A percentile compares a stretch with the other conserved stretches of the same genome.
These are phyloP conservation scores for Sebastiscus tertius DNA, from an alignment of 2,797 vertebrate genomes.

Conservation along the genomic window DNA sequence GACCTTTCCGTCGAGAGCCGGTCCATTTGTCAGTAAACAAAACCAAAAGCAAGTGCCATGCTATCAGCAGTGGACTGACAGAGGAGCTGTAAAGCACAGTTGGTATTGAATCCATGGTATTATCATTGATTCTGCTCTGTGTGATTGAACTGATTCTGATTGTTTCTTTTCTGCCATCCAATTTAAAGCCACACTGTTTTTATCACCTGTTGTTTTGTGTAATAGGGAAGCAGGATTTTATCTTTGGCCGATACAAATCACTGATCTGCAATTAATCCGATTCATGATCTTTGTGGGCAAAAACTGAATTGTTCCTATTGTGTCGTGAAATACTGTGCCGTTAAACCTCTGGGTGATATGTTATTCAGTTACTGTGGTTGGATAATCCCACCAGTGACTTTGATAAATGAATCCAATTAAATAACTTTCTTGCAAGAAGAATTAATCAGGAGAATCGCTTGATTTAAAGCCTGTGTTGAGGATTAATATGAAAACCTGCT, in stretches of 20 bases:
- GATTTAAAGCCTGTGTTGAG: background rate
- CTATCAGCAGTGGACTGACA: background rate
- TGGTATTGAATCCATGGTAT: background rate
- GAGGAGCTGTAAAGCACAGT: background rate
- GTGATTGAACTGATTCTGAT: background rate
- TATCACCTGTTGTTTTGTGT: background rate
- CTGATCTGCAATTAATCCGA: slow-evolving; percentile 29
- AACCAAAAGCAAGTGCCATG: slow-evolving; percentile 3
- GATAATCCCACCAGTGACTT: slow-evolving; percentile 32
- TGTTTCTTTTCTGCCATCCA: background rate
- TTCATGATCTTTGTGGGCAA: slow-evolving; percentile 9
- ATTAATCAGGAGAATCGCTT: slow-evolving; percentile 1
- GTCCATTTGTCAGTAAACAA: slow-evolving; percentile 44
- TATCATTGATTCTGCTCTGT: background rate
- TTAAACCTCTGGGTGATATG: slow-evolving; percentile 16
- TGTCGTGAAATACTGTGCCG: slow-evolving; percentile 8
- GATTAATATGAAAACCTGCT: slow-evolving; percentile 3
- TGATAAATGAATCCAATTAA: slow-evolving; percentile 26
- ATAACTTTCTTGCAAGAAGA: slow-evolving; percentile 25
- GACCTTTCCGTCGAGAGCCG: slow-evolving; percentile 48
- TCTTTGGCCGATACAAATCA: background rate
- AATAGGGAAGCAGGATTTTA: background rate
- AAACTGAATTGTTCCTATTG: slow-evolving; percentile 9
- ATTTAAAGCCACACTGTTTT: background rate
- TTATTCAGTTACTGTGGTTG: slow-evolving; percentile 21